Base-by-base conservation (phyloP, 2,888 invertebrate genomes). In the Epinotia bilunana region DNA sequence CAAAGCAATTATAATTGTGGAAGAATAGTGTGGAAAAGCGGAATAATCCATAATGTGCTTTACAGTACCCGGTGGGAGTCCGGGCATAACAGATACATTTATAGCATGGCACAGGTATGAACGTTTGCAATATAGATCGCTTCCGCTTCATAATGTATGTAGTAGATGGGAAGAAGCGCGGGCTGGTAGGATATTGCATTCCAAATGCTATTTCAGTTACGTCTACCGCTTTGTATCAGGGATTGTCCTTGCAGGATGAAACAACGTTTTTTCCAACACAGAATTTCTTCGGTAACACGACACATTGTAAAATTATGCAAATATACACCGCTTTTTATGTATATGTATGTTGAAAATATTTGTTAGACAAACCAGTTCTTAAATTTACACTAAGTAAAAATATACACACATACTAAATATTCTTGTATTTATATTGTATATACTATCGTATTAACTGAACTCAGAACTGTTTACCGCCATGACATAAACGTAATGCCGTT, bases 161-260 rank as follows among this genome's bases (percentile, higher is more conserved):
- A 75, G 79, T 78, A 77, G 76, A 82, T 80, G 83, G 83, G 86
- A 86, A 84, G 80, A 78, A 83, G 82, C 79, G 77, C 81, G 82
- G 79, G 78, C 79, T 76, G 77, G 79, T 79, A 84, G 86, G 84
- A 88, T 86, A 87, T 86, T 85, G 82, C 86, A 86, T 84, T 77
- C 79, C 78, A 83, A 78, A 84, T 80, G 81, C 81, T 78, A 77
- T 79, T 79, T 78, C 81, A 82, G 62, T 62, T 65, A 67, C 60
- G 60, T 64, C 16, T 61, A 60, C 55, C 61, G 28, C 16, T 61
- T 63, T 69, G 28, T 68, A 58, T 68, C 49, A 61, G 12, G 0
- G 4, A 12, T 20, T 63, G 63, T 43, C n/a, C 23, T 20, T 20
- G 0, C 7, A 53, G 28, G n/a, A 53, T 12, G 12, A 39, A 13